phyloP scores from a whole-genome alignment of 1,140 invertebrate species.

The Drosophila albomicans region DNA sequence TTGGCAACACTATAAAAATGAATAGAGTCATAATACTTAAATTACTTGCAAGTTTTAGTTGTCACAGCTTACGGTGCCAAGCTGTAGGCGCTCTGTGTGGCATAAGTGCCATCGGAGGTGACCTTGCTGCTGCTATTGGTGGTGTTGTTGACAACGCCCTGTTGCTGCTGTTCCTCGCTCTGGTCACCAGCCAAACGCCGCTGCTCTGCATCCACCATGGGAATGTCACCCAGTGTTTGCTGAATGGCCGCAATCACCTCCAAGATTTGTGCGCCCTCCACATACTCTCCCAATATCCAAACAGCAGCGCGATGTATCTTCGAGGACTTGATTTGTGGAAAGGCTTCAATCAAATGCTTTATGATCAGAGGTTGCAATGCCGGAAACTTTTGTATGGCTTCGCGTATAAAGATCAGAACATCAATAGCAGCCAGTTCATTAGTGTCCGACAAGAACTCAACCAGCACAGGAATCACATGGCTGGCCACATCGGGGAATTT shows the following conservation, averaged over 20 bases:
- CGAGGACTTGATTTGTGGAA: constrained; percentile 92
- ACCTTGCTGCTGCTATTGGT: constrained; percentile 86
- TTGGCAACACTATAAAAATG: constrained; percentile 85
- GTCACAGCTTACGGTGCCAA: constrained; percentile 87
- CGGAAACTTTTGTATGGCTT: constrained; percentile 97
- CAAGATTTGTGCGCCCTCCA: constrained; percentile 92
- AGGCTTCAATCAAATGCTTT: constrained; percentile 92
- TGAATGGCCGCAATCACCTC: constrained; percentile 92
- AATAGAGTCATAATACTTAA: background rate
- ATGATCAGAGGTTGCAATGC: constrained; percentile 92
- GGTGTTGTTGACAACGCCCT: constrained; percentile 42
- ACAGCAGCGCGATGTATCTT: constrained; percentile 96
- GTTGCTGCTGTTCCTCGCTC: constrained; percentile 85
- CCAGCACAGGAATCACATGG: constrained; percentile 96
- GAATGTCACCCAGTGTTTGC: constrained; percentile 93
- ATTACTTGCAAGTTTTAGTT: too few relatives aligned
- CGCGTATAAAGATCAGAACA: constrained; percentile 97
- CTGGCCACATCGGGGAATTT: constrained; percentile 98
- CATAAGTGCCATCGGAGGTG: constrained; percentile 99
- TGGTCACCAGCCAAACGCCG: constrained; percentile 89
- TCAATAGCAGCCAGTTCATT: constrained; percentile 97
- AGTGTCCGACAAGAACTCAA: constrained; percentile 98
- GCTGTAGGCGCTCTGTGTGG: constrained; percentile 98
- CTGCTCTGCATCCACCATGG: constrained; percentile 96
- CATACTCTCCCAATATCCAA: constrained; percentile 99